Percentiles rank a stretch among this genome's conserved stretches.
These are phyloP conservation scores for Meandrina meandrites DNA, from an alignment of 92 coral and sea anemone genomes.

Conservation along the genomic window DNA sequence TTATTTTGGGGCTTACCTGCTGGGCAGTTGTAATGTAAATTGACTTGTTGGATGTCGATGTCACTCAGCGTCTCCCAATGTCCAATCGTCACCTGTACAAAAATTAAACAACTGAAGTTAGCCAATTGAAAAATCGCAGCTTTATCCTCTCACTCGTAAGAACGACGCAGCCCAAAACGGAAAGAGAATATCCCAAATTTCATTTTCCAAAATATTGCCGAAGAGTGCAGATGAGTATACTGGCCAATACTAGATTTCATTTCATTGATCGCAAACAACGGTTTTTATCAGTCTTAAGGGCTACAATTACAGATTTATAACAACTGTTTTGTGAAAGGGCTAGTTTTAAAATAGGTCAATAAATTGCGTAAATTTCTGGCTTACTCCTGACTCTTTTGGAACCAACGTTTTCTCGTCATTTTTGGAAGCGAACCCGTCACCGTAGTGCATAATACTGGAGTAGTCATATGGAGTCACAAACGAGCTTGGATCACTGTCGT, in stretches of 20 bases:
- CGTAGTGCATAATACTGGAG: conserved; percentile 53
- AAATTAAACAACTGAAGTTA: neutral
- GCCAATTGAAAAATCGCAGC: neutral
- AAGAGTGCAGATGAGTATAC: too few species aligned
- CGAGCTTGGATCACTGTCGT: conserved; percentile 33
- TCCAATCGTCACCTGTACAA: conserved; percentile 8
- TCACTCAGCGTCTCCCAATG: conserved; percentile 46
- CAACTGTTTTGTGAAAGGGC: too few species aligned
- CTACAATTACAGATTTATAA: too few species aligned
- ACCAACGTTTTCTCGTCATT: conserved; percentile 47
- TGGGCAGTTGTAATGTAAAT: conserved; percentile 46
- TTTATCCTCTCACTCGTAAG: too few species aligned
- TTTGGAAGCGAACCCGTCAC: conserved; percentile 44
- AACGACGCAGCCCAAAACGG: neutral
- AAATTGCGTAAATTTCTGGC: neutral
- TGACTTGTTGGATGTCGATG: conserved; percentile 50
- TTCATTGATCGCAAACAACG: too few species aligned
- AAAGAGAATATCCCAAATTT: neutral
- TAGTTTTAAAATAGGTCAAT: too few species aligned
- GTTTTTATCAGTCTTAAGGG: too few species aligned
- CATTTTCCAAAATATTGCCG: too few species aligned
- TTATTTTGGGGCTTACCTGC: conserved; percentile 9
- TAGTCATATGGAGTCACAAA: conserved; percentile 44
- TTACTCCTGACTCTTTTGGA: conserved; percentile 28
- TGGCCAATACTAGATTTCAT: too few species aligned